phyloP scores from a whole-genome alignment of 2,113 vertebrate species.

The Furnarius figulus region DNA sequence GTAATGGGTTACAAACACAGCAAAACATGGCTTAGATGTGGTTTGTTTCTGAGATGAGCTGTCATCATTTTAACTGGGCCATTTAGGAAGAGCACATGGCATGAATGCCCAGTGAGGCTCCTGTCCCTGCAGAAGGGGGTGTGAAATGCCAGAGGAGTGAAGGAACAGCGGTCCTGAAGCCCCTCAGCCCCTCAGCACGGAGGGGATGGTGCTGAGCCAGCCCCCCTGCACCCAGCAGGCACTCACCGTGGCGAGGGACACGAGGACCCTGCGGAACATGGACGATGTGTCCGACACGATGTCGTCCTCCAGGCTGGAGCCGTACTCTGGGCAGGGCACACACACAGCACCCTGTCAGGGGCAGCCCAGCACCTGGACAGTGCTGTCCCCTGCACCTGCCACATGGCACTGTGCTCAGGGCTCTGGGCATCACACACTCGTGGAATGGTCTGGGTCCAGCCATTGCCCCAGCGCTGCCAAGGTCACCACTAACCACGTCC shows the following conservation, averaged over 20 bases:
- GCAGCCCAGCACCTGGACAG: too few relatives aligned
- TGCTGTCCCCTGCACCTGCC: too few relatives aligned
- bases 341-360: not conserved
- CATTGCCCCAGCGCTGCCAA: not conserved
- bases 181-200: too few relatives aligned
- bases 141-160: not conserved
- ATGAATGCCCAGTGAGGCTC: not conserved
- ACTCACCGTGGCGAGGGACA: conserved; percentile 89
- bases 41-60: not conserved
- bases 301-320: conserved; percentile 82
- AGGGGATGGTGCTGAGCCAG: too few relatives aligned
- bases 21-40: not conserved
- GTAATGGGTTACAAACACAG: not conserved
- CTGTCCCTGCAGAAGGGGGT: not conserved
- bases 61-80: not conserved
- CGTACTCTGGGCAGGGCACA: conserved; percentile 76
- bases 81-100: not conserved
- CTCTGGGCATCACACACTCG: too few relatives aligned
- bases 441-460: not conserved
- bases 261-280: conserved; percentile 91
- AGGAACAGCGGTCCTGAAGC: too few relatives aligned
- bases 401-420: not conserved
- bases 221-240: too few relatives aligned
- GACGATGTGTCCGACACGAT: conserved; percentile 89
- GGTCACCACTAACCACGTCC: not conserved